Evolutionary conservation across 2,797 vertebrate species (phyloP).

Genomic region (Semotilus atromaculatus): DNA sequence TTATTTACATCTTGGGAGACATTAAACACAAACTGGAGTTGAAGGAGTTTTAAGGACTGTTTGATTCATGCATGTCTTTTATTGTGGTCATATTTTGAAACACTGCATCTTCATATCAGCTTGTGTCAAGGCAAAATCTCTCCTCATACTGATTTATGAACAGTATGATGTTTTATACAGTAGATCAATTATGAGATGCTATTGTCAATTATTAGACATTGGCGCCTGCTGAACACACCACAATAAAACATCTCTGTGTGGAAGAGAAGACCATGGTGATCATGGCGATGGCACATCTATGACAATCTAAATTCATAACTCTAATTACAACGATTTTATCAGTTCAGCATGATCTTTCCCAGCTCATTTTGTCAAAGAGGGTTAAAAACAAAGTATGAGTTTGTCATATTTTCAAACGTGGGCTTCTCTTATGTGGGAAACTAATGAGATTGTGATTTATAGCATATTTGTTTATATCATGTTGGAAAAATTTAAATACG

Average conservation of each 20-base stretch:
- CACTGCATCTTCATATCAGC: background rate
- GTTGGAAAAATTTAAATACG: background rate
- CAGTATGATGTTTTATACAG: background rate
- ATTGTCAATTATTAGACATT: background rate
- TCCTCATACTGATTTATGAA: slow-evolving; percentile 14
- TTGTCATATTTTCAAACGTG: background rate
- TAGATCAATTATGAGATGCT: background rate
- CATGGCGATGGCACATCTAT: background rate
- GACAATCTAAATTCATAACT: background rate
- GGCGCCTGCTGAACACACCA: background rate
- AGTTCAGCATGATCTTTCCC: background rate
- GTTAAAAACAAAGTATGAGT: background rate
- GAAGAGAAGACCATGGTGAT: background rate
- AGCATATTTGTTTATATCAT: background rate
- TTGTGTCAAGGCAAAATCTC: background rate
- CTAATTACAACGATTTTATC: background rate
- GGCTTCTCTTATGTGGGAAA: background rate
- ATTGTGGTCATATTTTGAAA: background rate
- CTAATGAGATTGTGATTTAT: background rate
- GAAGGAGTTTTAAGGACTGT: background rate
- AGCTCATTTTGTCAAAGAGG: background rate
- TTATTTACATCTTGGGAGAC: slow-evolving; percentile 41
- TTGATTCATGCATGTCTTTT: background rate
- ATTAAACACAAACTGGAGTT: slow-evolving; percentile 5
- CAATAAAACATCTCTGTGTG: background rate